Evolutionary conservation across 2,113 vertebrate genomes (phyloP).

Genomic region (Azemiops feae): DNA sequence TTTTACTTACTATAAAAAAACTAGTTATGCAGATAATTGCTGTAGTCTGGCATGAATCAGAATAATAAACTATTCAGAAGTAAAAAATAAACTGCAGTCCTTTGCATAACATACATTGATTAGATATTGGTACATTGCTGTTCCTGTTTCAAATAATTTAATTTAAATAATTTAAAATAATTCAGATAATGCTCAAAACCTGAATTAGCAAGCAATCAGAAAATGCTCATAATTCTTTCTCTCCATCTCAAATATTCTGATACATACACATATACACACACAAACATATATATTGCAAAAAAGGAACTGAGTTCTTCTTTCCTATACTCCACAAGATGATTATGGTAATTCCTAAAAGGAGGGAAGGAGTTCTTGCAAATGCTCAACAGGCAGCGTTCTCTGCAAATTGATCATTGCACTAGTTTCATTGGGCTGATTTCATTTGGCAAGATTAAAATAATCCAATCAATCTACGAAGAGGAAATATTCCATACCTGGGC

Average conservation of each 20-base stretch:
- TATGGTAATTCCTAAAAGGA: background rate
- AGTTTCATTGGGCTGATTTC: background rate
- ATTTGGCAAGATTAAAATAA: background rate
- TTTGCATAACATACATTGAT: constrained; percentile 13
- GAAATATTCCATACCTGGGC: background rate
- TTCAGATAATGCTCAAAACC: background rate
- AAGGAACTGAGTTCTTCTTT: background rate
- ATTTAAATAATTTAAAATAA: constrained; percentile 17
- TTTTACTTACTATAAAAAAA: constrained; percentile 44
- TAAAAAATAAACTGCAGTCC: constrained; percentile 1
- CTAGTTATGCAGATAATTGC: constrained; percentile 15
- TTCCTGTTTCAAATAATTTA: constrained; percentile 35
- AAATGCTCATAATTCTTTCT: background rate
- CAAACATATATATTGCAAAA: background rate
- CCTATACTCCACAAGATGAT: background rate
- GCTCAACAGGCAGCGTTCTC: background rate
- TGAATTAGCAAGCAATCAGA: background rate
- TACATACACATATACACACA: background rate
- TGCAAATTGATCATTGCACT: background rate
- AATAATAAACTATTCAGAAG: too few relatives aligned
- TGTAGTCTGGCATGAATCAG: too few relatives aligned
- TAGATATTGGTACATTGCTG: background rate
- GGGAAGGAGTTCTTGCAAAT: background rate
- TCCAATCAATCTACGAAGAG: background rate
- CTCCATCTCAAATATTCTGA: background rate